Base-by-base conservation (phyloP, 2,113 vertebrate genomes). In the Percopsis transmontana region DNA sequence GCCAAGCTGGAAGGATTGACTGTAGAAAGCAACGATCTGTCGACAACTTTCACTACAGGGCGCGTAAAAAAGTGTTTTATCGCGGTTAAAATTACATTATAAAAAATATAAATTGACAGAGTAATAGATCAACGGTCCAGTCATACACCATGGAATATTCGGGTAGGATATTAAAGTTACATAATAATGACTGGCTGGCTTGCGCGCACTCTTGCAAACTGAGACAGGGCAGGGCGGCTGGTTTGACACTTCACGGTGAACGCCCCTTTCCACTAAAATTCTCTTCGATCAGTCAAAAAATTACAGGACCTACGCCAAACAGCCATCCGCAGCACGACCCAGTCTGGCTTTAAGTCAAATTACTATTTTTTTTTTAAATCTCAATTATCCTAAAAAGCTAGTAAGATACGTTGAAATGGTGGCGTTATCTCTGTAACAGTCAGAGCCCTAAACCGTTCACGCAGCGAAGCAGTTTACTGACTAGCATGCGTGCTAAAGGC, bases 241-340 rank as follows among this genome's bases (percentile, higher is more conserved):
- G 74, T 89, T 89, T 90, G 85, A 87, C 88, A 89, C 81, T 85
- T 83, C 57, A 23, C 53, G 74, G 87, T 83, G 74, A 85, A 90
- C 88, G 88, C 88, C 88, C 61, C 5, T 23, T 14, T 23, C 62
- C 56, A 40, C 53, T 50, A 55, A 76, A 81, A 80, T 77, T 62
- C 62, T 65, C 58, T 23, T 21, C 56, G 83, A 90, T 86, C 82
- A 86, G 84, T 90, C 88, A 87, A 80, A 85, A 81, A 79, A 80
- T 70, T 48, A 2, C 7, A 18, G 9, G 4, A 18, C 18, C 5
- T 5, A 16, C 15, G 45, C 45, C 15, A n/a, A 15, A 15, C 15
- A 15, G 27, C 27, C 44, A n/a, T 45, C 3, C 2, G 16, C 9
- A 18, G 47, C 16, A 48, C 6, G 16, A 2, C 16, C 2, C 14